Evolutionary conservation across 2,888 invertebrate species (phyloP).

Genomic region (Reticulitermes lucifugus): DNA sequence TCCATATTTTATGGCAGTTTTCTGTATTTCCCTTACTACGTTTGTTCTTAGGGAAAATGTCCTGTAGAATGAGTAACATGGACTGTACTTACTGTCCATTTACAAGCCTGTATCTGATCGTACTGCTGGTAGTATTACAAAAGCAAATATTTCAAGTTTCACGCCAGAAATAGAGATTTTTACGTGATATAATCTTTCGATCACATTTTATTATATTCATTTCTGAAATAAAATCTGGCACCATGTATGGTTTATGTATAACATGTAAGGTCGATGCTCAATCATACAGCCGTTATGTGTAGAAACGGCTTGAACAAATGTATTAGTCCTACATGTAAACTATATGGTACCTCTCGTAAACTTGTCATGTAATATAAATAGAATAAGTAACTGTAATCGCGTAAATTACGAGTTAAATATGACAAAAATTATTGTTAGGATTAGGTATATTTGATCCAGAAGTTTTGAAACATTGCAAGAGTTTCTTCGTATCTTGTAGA

Average conservation of each 20-base stretch:
- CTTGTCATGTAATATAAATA: constrained; percentile 35
- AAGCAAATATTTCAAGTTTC: too few species aligned
- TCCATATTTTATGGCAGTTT: too few species aligned
- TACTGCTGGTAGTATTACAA: too few species aligned
- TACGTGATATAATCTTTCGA: neutral
- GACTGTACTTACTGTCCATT: neutral
- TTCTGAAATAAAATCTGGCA: neutral
- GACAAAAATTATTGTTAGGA: neutral
- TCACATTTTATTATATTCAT: neutral
- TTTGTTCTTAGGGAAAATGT: neutral
- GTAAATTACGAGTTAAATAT: neutral
- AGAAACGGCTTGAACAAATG: neutral
- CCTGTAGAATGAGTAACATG: neutral
- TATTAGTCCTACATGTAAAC: constrained; percentile 38
- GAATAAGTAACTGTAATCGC: neutral
- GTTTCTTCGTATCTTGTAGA: neutral
- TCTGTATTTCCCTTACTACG: too few species aligned
- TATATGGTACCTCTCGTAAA: constrained; percentile 16
- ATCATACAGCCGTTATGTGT: neutral
- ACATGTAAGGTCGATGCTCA: constrained; percentile 7
- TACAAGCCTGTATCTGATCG: neutral
- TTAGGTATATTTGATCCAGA: neutral
- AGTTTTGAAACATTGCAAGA: neutral
- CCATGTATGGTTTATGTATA: neutral
- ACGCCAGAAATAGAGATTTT: neutral